Conservation (phyloP, 2,113 vertebrate species). For the Microcebus griseorufus region DNA sequence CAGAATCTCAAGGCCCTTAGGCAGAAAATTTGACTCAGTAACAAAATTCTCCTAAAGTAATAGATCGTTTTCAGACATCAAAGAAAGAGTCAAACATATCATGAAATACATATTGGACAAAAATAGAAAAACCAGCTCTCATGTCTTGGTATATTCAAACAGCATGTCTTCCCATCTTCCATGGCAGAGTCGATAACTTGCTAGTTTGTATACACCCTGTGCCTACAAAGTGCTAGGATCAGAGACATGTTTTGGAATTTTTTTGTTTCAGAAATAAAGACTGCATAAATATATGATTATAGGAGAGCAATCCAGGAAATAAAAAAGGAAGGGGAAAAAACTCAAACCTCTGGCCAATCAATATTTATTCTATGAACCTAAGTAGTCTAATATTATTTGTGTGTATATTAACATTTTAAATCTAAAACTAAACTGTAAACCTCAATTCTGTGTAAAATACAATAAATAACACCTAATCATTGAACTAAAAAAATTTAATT, state of each 20-base stretch:
- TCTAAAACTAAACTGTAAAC: conserved; percentile 21
- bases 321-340: neutral
- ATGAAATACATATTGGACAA: neutral
- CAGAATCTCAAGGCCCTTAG: neutral
- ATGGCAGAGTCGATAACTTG: neutral
- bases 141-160: neutral
- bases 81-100: neutral
- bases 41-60: conserved; percentile 19
- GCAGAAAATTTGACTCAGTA: conserved; percentile 39
- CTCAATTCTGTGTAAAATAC: neutral
- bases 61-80: neutral
- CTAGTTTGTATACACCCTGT: neutral
- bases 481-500: neutral
- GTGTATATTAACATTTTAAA: neutral
- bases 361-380: neutral
- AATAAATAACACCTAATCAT: neutral
- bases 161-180: neutral
- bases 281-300: neutral
- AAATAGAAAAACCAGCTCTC: neutral
- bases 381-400: neutral
- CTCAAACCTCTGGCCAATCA: neutral
- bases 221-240: neutral
- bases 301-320: neutral
- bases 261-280: conserved; percentile 18
- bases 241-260: neutral